Base-by-base conservation (phyloP, 35 echinoderm and acorn worm species). In the Apostichopus parvimensis region DNA sequence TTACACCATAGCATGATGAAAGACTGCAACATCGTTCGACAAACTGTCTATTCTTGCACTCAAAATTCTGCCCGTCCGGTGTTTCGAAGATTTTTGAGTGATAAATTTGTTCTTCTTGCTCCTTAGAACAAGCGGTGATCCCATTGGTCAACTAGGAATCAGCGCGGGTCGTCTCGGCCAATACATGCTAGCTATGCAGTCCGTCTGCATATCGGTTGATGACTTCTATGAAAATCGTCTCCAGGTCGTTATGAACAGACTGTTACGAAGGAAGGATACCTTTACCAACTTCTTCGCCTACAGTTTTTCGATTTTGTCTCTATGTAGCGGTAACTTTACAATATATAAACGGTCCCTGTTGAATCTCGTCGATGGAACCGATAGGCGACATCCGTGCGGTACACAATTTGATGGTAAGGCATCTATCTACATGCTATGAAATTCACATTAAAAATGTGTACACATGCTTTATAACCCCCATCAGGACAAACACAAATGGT, bases 271-370 rank as follows among this genome's bases (percentile, higher is more conserved):
- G n/a, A 52, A 22, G 22, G 89, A 61, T 53, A 78, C 18, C 7
- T 91, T 79, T 52, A 57, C 14, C n/a, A 91, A 91, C 73, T 91
- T 79, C 26, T 79, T 91, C 53, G 15, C 52, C 18, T 91, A 91
- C 77, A 60, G 89, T 8, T 57, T 79, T 23, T 72, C 72, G 5
- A 59, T 91, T 9, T 14, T 91, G 0, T 57, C 89, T 5, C 22
- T 78, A 52, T 91, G 89, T 25, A 91, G 89, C 57, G 9, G n/a
- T n/a, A 76, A 79, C 24, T 53, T 21, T 9, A 76, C 23, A 6
- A 78, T 91, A 18, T 77, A 6, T 21, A 58, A 18, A 54, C 15
- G 34, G 17, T 54, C 77, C 5, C 15, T 91, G 5, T 1, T 17
- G 18, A 79, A 91, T 1, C 73, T 91, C 12, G 11, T 21, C 6